Conservation (phyloP, 1,140 invertebrate species). For the Intoshia linei region DNA sequence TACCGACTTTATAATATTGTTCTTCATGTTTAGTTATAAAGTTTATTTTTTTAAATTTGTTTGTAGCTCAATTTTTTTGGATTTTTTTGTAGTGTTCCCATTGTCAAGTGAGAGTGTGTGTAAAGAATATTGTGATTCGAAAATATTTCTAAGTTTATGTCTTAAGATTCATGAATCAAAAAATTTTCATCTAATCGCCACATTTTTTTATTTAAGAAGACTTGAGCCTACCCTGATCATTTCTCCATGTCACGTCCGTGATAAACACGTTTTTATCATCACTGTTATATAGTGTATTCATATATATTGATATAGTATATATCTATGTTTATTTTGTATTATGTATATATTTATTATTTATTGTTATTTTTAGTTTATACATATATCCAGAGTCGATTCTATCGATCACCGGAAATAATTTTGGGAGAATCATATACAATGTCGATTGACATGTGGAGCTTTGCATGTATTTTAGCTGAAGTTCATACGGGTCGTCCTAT, state of each 20-base stretch:
- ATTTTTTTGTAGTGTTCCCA: too few relatives aligned
- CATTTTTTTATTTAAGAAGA: not conserved
- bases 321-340: not conserved
- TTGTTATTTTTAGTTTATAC: slow-evolving; percentile 17
- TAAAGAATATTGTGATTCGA: too few relatives aligned
- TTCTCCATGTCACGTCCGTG: not conserved
- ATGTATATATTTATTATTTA: slow-evolving; percentile 2
- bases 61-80: too few relatives aligned
- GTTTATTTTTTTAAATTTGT: too few relatives aligned
- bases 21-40: too few relatives aligned
- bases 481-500: slow-evolving; percentile 32
- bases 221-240: too few relatives aligned
- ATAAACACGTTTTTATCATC: not conserved
- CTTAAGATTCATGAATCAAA: too few relatives aligned
- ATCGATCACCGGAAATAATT: slow-evolving; percentile 22
- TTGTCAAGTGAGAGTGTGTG: too few relatives aligned
- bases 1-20: too few relatives aligned
- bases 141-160: too few relatives aligned
- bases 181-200: too few relatives aligned
- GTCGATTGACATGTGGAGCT: slow-evolving; percentile 39
- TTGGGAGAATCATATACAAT: slow-evolving; percentile 46
- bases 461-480: slow-evolving; percentile 84
- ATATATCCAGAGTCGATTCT: slow-evolving; percentile 23
- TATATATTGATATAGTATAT: not conserved
- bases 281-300: not conserved